phyloP scores from a whole-genome alignment of 2,797 vertebrate species.

The Lagorchestes hirsutus region DNA sequence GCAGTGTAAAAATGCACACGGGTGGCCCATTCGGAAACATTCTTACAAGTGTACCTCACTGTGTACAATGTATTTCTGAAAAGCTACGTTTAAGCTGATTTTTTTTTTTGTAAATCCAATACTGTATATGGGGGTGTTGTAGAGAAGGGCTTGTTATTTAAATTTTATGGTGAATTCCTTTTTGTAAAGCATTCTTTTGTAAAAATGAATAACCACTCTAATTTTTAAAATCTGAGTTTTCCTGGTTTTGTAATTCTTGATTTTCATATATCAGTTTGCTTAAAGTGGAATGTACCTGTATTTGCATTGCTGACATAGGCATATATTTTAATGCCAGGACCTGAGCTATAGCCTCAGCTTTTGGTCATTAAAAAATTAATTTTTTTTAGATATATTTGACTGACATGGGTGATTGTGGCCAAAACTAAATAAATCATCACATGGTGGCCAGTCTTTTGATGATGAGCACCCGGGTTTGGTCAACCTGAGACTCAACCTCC shows the following conservation, averaged over 20 bases:
- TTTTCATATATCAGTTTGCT: constrained; percentile 54
- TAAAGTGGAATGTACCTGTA: constrained; percentile 39
- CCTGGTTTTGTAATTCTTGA: constrained; percentile 53
- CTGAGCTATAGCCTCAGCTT: not conserved
- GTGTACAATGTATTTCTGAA: constrained; percentile 25
- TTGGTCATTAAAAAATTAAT: constrained; percentile 28
- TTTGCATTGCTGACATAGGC: not conserved
- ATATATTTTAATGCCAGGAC: constrained; percentile 5
- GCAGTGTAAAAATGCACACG: not conserved
- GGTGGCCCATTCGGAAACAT: not conserved
- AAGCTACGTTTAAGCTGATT: not conserved
- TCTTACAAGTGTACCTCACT: constrained; percentile 8
- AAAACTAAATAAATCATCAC: not conserved
- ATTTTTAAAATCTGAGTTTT: constrained; percentile 44
- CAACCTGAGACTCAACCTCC: not conserved
- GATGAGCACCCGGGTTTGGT: not conserved
- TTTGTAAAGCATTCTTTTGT: constrained; percentile 9
- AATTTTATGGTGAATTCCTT: constrained; percentile 25
- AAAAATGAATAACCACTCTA: constrained; percentile 25
- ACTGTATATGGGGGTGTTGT: not conserved
- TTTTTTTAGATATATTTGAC: not conserved
- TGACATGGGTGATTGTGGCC: not conserved
- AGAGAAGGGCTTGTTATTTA: not conserved
- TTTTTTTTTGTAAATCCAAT: not conserved
- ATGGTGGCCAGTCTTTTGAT: not conserved